Percentiles rank a stretch among this genome's conserved stretches.
phyloP scores from a whole-genome alignment of 2,797 vertebrate species.

The Paratrypauchen microcephalus region DNA sequence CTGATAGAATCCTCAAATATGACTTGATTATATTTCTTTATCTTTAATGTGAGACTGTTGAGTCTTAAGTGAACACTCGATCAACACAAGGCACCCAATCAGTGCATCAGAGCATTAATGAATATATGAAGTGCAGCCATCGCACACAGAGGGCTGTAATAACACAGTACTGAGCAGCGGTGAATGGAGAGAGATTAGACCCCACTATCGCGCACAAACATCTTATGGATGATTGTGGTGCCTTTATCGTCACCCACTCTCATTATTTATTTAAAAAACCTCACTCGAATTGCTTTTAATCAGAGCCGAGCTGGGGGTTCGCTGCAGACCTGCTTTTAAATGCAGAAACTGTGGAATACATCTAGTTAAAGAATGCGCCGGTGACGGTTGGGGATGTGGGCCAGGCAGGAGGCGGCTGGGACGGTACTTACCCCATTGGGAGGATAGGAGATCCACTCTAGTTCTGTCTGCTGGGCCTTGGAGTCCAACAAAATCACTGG shows the following conservation, averaged over 20 bases:
- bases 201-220: slow-evolving; percentile 27
- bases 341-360: slow-evolving; percentile 20
- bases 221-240: slow-evolving; percentile 28
- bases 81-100: slow-evolving; percentile 13
- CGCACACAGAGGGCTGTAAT: background rate
- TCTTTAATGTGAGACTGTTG: background rate
- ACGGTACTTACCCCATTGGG: slow-evolving; percentile 86
- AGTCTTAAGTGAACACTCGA: background rate
- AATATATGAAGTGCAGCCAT: slow-evolving; percentile 10
- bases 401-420: slow-evolving; percentile 19
- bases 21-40: background rate
- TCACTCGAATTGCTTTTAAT: slow-evolving; percentile 46
- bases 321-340: slow-evolving; percentile 42
- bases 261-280: slow-evolving; percentile 46
- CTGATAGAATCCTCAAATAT: background rate
- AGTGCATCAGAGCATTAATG: background rate
- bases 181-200: slow-evolving; percentile 19
- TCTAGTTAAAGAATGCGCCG: background rate
- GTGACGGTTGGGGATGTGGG: slow-evolving; percentile 18
- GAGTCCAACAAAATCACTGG: slow-evolving; percentile 97
- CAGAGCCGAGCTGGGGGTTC: slow-evolving; percentile 29
- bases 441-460: slow-evolving; percentile 99
- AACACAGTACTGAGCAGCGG: background rate
- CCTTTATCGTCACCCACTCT: slow-evolving; percentile 32
- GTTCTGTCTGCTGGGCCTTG: slow-evolving; percentile 98